Conservation (phyloP, 1,140 invertebrate species). For the Bombus consobrinus region DNA sequence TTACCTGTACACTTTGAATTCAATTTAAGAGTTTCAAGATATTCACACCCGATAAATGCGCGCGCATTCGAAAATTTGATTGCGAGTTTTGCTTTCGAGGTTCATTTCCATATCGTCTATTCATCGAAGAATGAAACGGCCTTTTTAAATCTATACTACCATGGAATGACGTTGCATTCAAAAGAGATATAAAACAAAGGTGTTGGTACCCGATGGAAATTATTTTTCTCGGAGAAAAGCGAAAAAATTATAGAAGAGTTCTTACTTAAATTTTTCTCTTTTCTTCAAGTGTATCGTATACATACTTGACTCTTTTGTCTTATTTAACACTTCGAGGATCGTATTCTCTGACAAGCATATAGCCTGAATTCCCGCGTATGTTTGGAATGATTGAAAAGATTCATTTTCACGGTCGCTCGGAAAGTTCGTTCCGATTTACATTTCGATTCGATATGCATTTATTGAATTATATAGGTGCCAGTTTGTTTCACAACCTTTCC, state of each 20-base stretch:
- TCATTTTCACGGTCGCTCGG: too few relatives aligned
- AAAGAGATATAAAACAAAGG: neutral
- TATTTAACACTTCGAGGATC: too few relatives aligned
- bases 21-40: neutral
- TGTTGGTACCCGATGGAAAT: neutral
- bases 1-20: neutral
- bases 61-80: neutral
- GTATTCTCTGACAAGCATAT: too few relatives aligned
- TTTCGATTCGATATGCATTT: too few relatives aligned
- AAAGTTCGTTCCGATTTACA: too few relatives aligned
- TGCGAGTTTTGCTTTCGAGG: neutral
- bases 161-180: neutral
- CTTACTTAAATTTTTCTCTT: neutral
- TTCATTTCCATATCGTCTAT: conserved; percentile 3
- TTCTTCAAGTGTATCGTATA: neutral
- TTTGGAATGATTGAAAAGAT: too few relatives aligned
- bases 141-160: neutral
- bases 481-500: too few relatives aligned
- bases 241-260: neutral
- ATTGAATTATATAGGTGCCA: too few relatives aligned
- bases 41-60: neutral
- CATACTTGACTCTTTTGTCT: neutral
- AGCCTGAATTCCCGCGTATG: too few relatives aligned
- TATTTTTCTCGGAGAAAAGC: neutral
- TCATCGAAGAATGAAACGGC: neutral